Percentiles rank a stretch among this genome's conserved stretches.
phyloP scores from a whole-genome alignment of 2,888 invertebrate genomes.

The Schizaphis graminum region DNA sequence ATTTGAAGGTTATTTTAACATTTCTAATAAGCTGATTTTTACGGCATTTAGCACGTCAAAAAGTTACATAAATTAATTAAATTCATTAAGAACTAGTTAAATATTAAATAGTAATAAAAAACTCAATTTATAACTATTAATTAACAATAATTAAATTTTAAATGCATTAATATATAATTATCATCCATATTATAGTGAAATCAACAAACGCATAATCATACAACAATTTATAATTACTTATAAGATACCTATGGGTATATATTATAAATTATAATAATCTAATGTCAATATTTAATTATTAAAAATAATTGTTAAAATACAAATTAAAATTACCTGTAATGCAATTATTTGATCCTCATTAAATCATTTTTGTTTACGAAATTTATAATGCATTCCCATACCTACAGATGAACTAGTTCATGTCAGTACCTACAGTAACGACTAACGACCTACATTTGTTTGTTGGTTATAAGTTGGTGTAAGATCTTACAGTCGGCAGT shows the following conservation, averaged over 20 bases:
- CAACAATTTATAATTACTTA: neutral
- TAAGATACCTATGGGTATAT: neutral
- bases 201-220: neutral
- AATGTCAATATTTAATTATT: neutral
- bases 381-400: neutral
- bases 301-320: neutral
- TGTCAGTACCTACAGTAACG: neutral
- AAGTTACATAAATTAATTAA: neutral
- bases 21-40: slow-evolving; percentile 21
- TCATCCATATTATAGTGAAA: too few species aligned
- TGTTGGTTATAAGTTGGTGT: neutral
- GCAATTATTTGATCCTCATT: neutral
- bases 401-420: slow-evolving; percentile 19
- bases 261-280: neutral
- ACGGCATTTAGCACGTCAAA: neutral
- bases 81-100: neutral
- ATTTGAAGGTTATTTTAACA: slow-evolving; percentile 29
- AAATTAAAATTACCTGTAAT: neutral
- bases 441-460: slow-evolving; percentile 33
- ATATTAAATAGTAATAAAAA: neutral
- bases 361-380: slow-evolving; percentile 32
- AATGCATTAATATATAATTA: neutral
- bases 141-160: neutral
- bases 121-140: neutral
- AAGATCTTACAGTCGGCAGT: neutral